Conservation (phyloP, 2,888 invertebrate species). For the Melipona bicolor region DNA sequence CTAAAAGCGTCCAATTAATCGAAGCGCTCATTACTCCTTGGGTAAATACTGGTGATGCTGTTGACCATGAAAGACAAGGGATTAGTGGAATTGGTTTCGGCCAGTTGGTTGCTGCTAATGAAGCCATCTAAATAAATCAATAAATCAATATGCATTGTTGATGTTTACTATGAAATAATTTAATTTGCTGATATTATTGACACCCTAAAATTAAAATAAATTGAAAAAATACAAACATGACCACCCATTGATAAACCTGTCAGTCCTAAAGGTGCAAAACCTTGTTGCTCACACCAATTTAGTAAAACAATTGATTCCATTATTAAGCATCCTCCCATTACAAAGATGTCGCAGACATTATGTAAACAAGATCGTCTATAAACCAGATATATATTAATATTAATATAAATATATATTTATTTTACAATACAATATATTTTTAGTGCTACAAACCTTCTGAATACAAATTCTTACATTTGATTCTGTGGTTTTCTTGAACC, state of each 20-base stretch:
- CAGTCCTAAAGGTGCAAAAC: slow-evolving; percentile 96
- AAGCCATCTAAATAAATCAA: slow-evolving; percentile 93
- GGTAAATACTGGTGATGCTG: slow-evolving; percentile 97
- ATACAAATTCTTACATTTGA: slow-evolving; percentile 88
- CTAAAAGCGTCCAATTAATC: slow-evolving; percentile 96
- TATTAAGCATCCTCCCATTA: slow-evolving; percentile 99
- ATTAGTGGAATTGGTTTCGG: slow-evolving; percentile 96
- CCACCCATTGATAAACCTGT: slow-evolving; percentile 99
- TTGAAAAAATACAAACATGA: slow-evolving; percentile 89
- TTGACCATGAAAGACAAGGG: slow-evolving; percentile 98
- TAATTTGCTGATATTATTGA: background rate
- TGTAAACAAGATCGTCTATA: slow-evolving; percentile 94
- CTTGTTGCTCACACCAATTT: slow-evolving; percentile 96
- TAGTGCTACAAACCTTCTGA: slow-evolving; percentile 64
- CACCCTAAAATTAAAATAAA: background rate
- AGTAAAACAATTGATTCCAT: slow-evolving; percentile 96
- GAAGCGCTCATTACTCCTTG: slow-evolving; percentile 98
- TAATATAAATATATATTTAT: slow-evolving; percentile 22
- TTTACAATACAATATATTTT: background rate
- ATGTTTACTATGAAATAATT: background rate
- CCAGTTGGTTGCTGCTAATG: slow-evolving; percentile 98
- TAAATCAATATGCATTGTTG: slow-evolving; percentile 28
- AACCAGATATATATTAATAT: background rate
- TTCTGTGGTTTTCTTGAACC: slow-evolving; percentile 94
- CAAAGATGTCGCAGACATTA: slow-evolving; percentile 98